Evolutionary conservation across 2,113 vertebrate species (phyloP), one percentile per base, ranked within the genome.

Genomic region (Turdus rufiventris): DNA sequence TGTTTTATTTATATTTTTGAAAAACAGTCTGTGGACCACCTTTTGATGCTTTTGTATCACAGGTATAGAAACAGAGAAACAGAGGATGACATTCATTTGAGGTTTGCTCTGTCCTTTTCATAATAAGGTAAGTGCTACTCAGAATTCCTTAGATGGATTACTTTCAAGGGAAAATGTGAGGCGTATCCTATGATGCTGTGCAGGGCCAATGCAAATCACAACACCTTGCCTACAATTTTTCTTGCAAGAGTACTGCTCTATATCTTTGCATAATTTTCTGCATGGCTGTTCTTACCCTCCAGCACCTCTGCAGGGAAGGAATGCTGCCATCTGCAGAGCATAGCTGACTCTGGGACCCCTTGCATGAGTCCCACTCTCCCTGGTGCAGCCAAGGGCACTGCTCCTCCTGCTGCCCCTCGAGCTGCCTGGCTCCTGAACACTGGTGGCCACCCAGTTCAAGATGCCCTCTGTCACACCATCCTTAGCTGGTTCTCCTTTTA

Each of bases 291-390:
- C 18, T 65, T 31, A 10, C 18, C 10, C 68, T 16, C 12, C 50
- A 50, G 26, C 0, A 0, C 19, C 9, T 67, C 36, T 65, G 53
- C 1, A 0, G 16, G 40, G 72, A 68, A 56, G 26, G 6, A 72
- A 16, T 0, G 0, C 31, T 33, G 45, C 25, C 45, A 40, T 36
- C 47, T 85, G 40, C 61, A 40, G 3, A 3, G 29, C 15, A 3
- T 3, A 48, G 43, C 25, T 45, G 12, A 24, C 8, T 51, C 43
- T 3, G 5, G 47, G 36, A 82, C 18, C 8, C 1, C 1, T 48
- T 47, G 40, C 34, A 16, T 0, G 2, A 2, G 2, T 33, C 25
- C 81, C 63, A 17, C 8, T 82, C 6, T 20, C 2, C 3, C 3
- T 7, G 2, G 16, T 14, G 36, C 24, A 48, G 34, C 10, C 56